Conservation (phyloP, 2,797 vertebrate species). For the Alfaro cultratus region DNA sequence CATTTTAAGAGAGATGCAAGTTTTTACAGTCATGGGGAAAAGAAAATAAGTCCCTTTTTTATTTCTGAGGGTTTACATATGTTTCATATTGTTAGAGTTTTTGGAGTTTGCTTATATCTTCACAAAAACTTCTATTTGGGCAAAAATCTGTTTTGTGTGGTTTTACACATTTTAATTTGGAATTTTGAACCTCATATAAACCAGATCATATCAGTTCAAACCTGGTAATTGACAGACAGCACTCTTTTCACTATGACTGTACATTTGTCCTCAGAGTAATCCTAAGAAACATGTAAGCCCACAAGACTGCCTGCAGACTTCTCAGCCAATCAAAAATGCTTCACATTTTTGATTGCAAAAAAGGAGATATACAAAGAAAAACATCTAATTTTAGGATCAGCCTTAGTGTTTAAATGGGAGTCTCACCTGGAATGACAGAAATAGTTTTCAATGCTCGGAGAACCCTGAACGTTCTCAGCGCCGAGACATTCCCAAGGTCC, state of each 20-base stretch:
- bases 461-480: slow-evolving; percentile 99
- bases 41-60: background rate
- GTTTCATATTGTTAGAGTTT: background rate
- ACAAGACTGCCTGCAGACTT: slow-evolving; percentile 81
- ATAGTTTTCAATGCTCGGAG: slow-evolving; percentile 99
- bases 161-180: background rate
- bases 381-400: slow-evolving; percentile 74
- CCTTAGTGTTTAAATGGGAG: slow-evolving; percentile 86
- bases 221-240: background rate
- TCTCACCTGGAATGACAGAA: slow-evolving; percentile 99
- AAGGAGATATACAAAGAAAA: slow-evolving; percentile 53
- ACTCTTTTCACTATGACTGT: background rate
- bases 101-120: background rate
- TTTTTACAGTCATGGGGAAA: slow-evolving; percentile 1
- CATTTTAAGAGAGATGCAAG: background rate
- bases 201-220: background rate
- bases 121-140: background rate
- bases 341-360: slow-evolving; percentile 81
- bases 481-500: slow-evolving; percentile 99
- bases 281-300: slow-evolving; percentile 13
- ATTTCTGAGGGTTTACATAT: background rate
- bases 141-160: background rate
- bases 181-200: background rate
- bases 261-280: background rate
- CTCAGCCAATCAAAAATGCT: slow-evolving; percentile 90